phyloP scores from a whole-genome alignment of 2,888 invertebrate genomes.

The Asteroscopus sphinx region DNA sequence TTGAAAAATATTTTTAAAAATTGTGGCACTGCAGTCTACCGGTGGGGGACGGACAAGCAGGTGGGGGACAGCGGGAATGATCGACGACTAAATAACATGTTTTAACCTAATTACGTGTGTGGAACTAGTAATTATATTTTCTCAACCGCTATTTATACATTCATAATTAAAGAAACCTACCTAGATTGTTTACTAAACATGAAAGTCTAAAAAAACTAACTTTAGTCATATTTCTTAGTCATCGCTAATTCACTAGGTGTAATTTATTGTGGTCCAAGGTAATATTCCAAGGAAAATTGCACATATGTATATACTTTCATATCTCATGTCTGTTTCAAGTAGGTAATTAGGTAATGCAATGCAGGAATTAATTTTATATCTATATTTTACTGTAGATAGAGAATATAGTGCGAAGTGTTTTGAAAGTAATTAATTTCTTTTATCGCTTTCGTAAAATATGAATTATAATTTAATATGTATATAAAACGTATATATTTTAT shows the following conservation, averaged over 20 bases:
- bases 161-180: no score
- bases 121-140: no score
- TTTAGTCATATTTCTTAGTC: conserved; percentile 19
- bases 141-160: no score
- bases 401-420: conserved; percentile 9
- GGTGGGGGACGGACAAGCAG: no score
- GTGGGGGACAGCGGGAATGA: no score
- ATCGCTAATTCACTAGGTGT: conserved; percentile 38
- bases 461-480: conserved; percentile 28
- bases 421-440: conserved; percentile 6
- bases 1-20: no score
- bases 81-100: no score
- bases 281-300: conserved; percentile 42
- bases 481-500: conserved; percentile 22
- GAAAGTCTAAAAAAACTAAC: no score
- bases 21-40: no score
- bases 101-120: no score
- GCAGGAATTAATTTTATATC: conserved; percentile 51
- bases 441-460: conserved; percentile 35
- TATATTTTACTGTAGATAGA: conserved; percentile 45
- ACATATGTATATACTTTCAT: conserved; percentile 41
- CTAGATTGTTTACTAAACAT: no score
- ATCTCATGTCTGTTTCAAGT: conserved; percentile 36
- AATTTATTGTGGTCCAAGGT: conserved; percentile 50
- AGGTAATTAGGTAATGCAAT: conserved; percentile 41